These are phyloP conservation scores for Anguilla rostrata DNA, from an alignment of 2,113 vertebrate species.

Conservation along the genomic window DNA sequence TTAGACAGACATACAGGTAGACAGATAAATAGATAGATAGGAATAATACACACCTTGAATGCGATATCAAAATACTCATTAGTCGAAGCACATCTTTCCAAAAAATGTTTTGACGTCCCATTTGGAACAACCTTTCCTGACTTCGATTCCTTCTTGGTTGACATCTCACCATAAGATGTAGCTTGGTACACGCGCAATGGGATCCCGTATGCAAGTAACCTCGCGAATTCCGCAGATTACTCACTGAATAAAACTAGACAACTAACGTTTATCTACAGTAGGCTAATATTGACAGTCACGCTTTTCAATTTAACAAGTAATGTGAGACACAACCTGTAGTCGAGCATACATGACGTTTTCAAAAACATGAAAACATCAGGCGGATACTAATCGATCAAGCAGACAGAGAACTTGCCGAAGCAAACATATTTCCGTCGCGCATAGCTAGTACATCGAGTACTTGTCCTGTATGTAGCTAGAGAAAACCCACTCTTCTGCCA, in stretches of 20 bases:
- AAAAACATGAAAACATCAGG: neutral
- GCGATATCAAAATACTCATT: conserved; percentile 76
- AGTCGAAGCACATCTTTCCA: conserved; percentile 74
- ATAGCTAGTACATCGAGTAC: neutral
- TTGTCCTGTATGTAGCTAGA: neutral
- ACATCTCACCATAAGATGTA: conserved; percentile 57
- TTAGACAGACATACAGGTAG: neutral
- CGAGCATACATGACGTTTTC: neutral
- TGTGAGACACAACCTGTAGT: neutral
- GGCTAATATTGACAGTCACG: neutral
- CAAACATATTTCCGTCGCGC: neutral
- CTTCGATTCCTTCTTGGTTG: conserved; percentile 60
- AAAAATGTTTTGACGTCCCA: conserved; percentile 70
- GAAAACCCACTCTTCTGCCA: neutral
- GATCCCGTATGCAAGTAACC: neutral
- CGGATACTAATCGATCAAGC: neutral
- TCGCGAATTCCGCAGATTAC: neutral
- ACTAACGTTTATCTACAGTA: neutral
- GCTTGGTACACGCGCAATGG: neutral
- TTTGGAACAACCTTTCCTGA: conserved; percentile 63
- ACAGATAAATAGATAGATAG: conserved; percentile 21
- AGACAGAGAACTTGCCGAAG: neutral
- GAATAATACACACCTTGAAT: conserved; percentile 72
- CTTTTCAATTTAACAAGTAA: neutral
- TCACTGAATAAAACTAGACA: neutral